Conservation (phyloP, 64 coral and sea anemone species). For the Dendrophyllia cribrosa region DNA sequence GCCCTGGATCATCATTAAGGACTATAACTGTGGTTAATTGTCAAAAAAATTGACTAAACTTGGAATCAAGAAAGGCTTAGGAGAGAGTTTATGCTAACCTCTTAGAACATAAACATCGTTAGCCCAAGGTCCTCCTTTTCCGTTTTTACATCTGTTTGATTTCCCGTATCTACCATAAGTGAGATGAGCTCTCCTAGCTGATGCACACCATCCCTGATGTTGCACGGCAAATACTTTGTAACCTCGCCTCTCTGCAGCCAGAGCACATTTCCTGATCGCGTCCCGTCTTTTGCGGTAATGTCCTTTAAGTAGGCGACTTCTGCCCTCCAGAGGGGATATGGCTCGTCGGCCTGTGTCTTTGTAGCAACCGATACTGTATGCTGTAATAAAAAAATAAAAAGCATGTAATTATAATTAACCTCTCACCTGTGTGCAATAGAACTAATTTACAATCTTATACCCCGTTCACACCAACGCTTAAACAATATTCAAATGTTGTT, state of each 20-base stretch:
- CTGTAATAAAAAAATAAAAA: background rate
- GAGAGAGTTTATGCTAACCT: background rate
- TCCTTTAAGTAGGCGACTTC: conserved; percentile 37
- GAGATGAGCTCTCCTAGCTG: background rate
- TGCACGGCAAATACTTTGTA: conserved; percentile 60
- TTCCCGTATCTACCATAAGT: conserved; percentile 54
- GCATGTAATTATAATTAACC: too few species aligned
- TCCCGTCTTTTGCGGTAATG: background rate
- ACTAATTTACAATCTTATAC: too few species aligned
- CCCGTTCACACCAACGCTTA: too few species aligned
- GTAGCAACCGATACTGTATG: conserved; percentile 53
- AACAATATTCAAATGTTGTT: too few species aligned
- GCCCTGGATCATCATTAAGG: too few species aligned
- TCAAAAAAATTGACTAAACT: too few species aligned
- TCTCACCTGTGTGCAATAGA: background rate
- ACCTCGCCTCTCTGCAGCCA: conserved; percentile 7
- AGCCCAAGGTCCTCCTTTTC: conserved; percentile 59
- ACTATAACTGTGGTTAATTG: too few species aligned
- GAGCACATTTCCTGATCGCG: conserved; percentile 53
- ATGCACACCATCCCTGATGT: conserved; percentile 50
- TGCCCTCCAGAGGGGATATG: conserved; percentile 40
- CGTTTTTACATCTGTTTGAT: conserved; percentile 31
- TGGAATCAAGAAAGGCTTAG: too few species aligned
- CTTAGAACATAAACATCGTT: conserved; percentile 59
- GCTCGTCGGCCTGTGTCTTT: conserved; percentile 44